These are phyloP conservation scores for Drosophila sp. DNA, from an alignment of 1,140 invertebrate genomes.

Conservation along the genomic window DNA sequence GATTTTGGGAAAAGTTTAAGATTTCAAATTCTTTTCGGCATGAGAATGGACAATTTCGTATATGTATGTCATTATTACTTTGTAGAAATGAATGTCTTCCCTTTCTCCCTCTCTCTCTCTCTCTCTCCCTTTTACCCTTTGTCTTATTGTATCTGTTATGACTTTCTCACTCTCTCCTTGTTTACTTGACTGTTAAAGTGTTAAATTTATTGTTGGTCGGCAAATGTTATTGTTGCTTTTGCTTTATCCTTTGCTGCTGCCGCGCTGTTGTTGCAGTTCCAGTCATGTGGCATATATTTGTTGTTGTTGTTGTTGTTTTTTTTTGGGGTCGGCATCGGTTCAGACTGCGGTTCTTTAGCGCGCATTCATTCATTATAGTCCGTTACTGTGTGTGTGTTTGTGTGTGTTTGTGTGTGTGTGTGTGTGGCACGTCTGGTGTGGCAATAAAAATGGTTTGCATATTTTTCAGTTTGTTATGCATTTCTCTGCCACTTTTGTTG, in stretches of 20 bases:
- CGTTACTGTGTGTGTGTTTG: slow-evolving; percentile 23
- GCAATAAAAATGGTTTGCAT: slow-evolving; percentile 79
- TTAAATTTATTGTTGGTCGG: slow-evolving; percentile 75
- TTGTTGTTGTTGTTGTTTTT: slow-evolving; percentile 41
- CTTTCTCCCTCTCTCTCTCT: not conserved
- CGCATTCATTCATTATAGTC: slow-evolving; percentile 75
- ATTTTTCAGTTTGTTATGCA: slow-evolving; percentile 80
- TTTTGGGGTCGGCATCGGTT: slow-evolving; percentile 58
- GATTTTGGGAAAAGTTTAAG: too few relatives aligned
- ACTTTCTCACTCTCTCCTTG: slow-evolving; percentile 13
- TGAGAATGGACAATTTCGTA: not conserved
- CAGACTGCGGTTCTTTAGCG: slow-evolving; percentile 74
- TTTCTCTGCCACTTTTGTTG: slow-evolving; percentile 71
- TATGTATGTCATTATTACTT: slow-evolving; percentile 3
- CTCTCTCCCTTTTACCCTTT: not conserved
- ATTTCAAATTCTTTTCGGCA: too few relatives aligned
- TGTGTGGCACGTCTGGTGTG: slow-evolving; percentile 60
- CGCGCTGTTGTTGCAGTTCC: slow-evolving; percentile 24
- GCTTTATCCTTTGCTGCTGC: slow-evolving; percentile 25
- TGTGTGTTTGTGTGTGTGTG: slow-evolving; percentile 22
- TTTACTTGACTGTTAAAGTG: slow-evolving; percentile 72
- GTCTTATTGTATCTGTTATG: not conserved
- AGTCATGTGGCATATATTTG: slow-evolving; percentile 72
- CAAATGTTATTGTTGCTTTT: slow-evolving; percentile 48
- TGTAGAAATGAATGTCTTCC: slow-evolving; percentile 2